phyloP scores from a whole-genome alignment of 1,140 invertebrate species.

The Theocolax elegans region DNA sequence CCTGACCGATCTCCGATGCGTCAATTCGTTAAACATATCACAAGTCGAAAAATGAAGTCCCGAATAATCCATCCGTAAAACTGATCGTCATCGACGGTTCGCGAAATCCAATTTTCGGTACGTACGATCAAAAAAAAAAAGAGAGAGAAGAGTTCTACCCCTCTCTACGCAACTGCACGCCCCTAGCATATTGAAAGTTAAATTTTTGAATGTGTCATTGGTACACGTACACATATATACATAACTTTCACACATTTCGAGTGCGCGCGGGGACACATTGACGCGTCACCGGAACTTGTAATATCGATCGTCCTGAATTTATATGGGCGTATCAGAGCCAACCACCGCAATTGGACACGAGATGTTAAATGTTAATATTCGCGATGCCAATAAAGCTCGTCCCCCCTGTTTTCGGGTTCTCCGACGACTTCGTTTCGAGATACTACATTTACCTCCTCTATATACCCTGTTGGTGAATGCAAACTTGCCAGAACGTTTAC shows the following conservation, averaged over 20 bases:
- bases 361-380: constrained; percentile 23
- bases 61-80: not conserved
- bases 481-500: too few species aligned
- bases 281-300: not conserved
- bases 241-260: not conserved
- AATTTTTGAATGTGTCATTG: not conserved
- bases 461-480: too few species aligned
- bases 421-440: not conserved
- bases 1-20: too few species aligned
- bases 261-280: not conserved
- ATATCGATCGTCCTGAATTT: constrained; percentile 29
- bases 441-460: not conserved
- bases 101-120: not conserved
- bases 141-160: too few species aligned
- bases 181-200: not conserved
- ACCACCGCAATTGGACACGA: not conserved
- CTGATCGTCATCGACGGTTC: not conserved
- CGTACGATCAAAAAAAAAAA: not conserved
- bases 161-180: too few species aligned
- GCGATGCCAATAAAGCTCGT: constrained; percentile 5
- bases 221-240: not conserved
- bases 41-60: too few species aligned
- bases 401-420: not conserved
- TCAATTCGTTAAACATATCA: too few species aligned
- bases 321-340: not conserved